A percentile compares a stretch with the other conserved stretches of the same genome.
phyloP scores from a whole-genome alignment of 92 coral and sea anemone species.

The Pocillopora grandis region DNA sequence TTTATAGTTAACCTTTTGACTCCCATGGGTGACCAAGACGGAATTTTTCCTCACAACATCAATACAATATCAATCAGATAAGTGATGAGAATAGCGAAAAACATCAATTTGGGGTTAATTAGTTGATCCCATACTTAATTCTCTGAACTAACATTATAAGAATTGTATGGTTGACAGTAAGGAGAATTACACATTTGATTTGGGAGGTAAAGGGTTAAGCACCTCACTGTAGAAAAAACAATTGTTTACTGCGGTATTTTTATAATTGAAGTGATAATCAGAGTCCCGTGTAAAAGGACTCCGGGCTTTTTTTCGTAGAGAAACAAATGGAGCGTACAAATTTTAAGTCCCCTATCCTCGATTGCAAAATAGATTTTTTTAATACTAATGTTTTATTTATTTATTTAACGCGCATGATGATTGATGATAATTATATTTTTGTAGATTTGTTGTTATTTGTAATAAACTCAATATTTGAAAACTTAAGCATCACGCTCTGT shows the following conservation, averaged over 20 bases:
- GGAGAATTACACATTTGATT: no score
- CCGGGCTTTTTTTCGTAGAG: not conserved
- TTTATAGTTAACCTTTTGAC: conserved; percentile 9
- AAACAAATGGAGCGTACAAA: not conserved
- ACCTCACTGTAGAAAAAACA: not conserved
- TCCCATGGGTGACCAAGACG: no score
- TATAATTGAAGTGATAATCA: not conserved
- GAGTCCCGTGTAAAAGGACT: not conserved
- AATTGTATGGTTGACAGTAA: no score
- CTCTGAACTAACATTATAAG: no score
- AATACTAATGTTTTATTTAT: conserved; percentile 7
- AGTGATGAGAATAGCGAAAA: no score
- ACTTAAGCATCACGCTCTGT: not conserved
- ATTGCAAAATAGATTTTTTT: conserved; percentile 7
- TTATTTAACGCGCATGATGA: conserved; percentile 1
- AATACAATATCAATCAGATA: no score
- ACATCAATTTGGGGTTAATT: no score
- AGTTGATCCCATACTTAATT: no score
- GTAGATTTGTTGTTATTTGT: not conserved
- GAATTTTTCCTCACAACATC: no score
- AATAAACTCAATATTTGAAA: conserved; percentile 21
- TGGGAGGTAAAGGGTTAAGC: not conserved
- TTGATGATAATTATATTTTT: conserved; percentile 20
- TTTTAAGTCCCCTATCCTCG: not conserved
- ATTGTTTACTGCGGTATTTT: not conserved